Conservation (phyloP, 23 tunicate genomes). For the Clavelina lepadiformis region DNA sequence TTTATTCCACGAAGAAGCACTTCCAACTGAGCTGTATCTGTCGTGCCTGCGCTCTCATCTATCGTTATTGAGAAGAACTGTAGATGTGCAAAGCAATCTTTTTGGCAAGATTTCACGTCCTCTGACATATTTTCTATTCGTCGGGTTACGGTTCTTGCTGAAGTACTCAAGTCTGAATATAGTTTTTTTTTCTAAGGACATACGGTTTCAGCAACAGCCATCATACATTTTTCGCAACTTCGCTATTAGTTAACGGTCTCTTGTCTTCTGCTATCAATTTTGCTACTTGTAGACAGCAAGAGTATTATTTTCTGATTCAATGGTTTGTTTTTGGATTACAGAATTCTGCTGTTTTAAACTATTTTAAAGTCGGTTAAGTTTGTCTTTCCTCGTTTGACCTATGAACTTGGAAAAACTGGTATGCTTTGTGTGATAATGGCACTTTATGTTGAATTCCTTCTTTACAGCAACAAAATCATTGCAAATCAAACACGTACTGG, state of each 20-base stretch:
- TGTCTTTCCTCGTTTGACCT: too few relatives aligned
- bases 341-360: constrained; percentile 13
- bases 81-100: constrained; percentile 24
- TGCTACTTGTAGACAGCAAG: constrained; percentile 46
- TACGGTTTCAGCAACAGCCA: constrained; percentile 37
- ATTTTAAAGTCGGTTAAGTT: too few relatives aligned
- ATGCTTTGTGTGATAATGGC: constrained; percentile 29
- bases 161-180: constrained; percentile 38
- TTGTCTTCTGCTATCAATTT: constrained; percentile 32
- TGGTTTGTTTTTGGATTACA: not conserved
- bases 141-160: constrained; percentile 55
- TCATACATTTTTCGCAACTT: constrained; percentile 48
- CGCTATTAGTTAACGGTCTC: constrained; percentile 59
- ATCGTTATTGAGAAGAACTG: constrained; percentile 51
- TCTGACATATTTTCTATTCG: constrained; percentile 50
- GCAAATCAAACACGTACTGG: constrained; percentile 1
- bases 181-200: constrained; percentile 47
- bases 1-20: constrained; percentile 41
- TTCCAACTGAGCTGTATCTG: constrained; percentile 34
- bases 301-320: constrained; percentile 23
- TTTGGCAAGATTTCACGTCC: constrained; percentile 34
- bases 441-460: constrained; percentile 23
- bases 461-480: constrained; percentile 13
- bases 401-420: not conserved
- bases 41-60: too few relatives aligned